Conservation (phyloP, 2,888 invertebrate genomes). For the Venusia cambrica region DNA sequence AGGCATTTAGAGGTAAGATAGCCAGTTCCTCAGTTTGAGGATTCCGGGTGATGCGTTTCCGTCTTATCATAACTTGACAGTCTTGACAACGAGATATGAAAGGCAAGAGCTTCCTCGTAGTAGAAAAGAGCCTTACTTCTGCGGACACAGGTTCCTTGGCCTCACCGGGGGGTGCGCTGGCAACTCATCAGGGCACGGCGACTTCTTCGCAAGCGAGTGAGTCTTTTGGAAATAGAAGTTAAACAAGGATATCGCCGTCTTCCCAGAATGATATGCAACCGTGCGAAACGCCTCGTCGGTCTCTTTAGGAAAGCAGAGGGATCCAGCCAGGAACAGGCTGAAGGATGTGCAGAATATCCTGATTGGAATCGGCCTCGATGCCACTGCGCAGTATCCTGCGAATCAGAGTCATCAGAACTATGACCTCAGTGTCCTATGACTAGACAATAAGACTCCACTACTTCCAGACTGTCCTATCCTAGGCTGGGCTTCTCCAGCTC, state of each 20-base stretch:
- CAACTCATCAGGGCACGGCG: conserved; percentile 46
- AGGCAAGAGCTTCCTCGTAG: too few relatives aligned
- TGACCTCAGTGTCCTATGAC: too few relatives aligned
- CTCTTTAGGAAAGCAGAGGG: conserved; percentile 55
- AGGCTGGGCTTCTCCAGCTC: too few relatives aligned
- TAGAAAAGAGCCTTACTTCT: too few relatives aligned
- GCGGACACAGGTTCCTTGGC: conserved; percentile 32
- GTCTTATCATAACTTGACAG: too few relatives aligned
- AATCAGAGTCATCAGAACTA: too few relatives aligned
- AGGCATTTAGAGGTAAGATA: too few relatives aligned
- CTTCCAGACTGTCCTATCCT: too few relatives aligned
- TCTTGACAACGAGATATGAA: too few relatives aligned
- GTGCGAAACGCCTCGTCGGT: conserved; percentile 50
- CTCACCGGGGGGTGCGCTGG: conserved; percentile 27
- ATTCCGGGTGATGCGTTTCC: too few relatives aligned
- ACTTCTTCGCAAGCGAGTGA: conserved; percentile 35
- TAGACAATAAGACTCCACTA: too few relatives aligned
- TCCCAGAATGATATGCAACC: conserved; percentile 31
- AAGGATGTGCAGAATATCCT: conserved; percentile 38
- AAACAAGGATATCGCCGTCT: conserved; percentile 30
- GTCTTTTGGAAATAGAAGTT: conserved; percentile 38
- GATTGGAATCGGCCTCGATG: conserved; percentile 30
- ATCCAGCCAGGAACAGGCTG: conserved; percentile 44
- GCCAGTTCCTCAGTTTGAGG: too few relatives aligned
- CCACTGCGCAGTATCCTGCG: conserved; percentile 38